Base-by-base conservation (phyloP, 2,113 vertebrate species). In the Leuciscus idus region DNA sequence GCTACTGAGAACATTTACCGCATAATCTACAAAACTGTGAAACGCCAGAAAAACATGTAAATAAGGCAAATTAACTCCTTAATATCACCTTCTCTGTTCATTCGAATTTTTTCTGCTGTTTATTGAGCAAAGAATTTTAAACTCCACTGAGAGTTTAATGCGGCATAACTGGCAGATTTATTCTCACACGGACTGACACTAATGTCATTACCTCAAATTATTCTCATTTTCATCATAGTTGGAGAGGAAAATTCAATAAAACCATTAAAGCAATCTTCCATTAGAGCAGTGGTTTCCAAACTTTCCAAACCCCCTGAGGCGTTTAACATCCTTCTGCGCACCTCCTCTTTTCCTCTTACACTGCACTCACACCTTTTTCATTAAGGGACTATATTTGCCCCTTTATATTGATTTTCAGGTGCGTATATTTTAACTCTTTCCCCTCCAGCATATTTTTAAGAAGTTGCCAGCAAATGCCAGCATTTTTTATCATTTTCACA, bases 161-260 rank as follows among this genome's bases (percentile, higher is more conserved):
- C 7, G 8, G 8, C 28, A 28, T 81, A 81, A 30, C 59, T 64
- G 78, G 7, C 39, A 48, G 59, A 46, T 43, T 26, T 81, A 64
- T 81, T 48, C 59, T 28, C 59, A 64, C n/a, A 28, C 46, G 78
- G 23, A 64, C 39, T 81, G 59, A 19, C 13, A 4, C 36, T 46
- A 81, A 64, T 64, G 57, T 64, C 23, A 81, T 81, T 81, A 64
- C n/a, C n/a, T 64, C 39, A 48, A 64, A 81, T 62, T 39, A 19
- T 59, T 64, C 78, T 80, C 59, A 64, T 64, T 81, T 79, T 81
- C n/a, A 43, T 64, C 15, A 17, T 46, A 46, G 59, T 74, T 81
- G 59, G 59, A 64, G 57, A 64, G 23, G 36, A 46, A 62, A 81
- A 46, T 81, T 81, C 57, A 64, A 64, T 64, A 39, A 81, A 43